These are phyloP conservation scores for Stenichneumon culpator DNA, from an alignment of 2,888 invertebrate genomes.

Conservation along the genomic window DNA sequence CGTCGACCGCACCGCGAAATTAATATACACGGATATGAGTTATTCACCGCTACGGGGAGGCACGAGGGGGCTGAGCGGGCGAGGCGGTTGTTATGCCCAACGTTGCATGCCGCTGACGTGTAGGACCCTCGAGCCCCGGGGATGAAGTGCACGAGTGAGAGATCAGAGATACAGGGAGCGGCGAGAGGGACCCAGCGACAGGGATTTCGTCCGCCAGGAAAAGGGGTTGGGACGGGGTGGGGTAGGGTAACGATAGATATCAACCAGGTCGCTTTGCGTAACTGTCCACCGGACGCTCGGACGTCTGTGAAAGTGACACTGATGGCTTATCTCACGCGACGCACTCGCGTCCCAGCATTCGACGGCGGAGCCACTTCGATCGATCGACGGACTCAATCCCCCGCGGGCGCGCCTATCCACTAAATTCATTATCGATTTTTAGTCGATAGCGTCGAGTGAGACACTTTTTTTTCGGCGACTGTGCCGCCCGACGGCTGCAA, in stretches of 20 bases:
- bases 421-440: constrained; percentile 62
- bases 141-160: constrained; percentile 70
- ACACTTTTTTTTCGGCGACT: constrained; percentile 7
- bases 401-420: constrained; percentile 12
- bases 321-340: constrained; percentile 78
- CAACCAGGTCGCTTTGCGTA: constrained; percentile 80
- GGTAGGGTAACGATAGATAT: constrained; percentile 76
- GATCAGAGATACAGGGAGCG: constrained; percentile 62
- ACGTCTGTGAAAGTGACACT: constrained; percentile 82
- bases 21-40: constrained; percentile 82
- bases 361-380: constrained; percentile 31
- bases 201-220: constrained; percentile 66
- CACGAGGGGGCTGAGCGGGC: constrained; percentile 60
- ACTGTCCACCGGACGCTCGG: constrained; percentile 81
- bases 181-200: constrained; percentile 67
- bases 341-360: constrained; percentile 15
- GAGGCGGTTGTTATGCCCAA: constrained; percentile 59
- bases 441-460: constrained; percentile 3
- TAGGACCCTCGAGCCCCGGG: constrained; percentile 79
- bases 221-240: background rate
- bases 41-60: constrained; percentile 70
- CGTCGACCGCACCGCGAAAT: constrained; percentile 72
- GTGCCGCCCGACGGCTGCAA: background rate
- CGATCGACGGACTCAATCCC: constrained; percentile 33
- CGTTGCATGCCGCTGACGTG: constrained; percentile 80